Base-by-base conservation (phyloP, 2,113 vertebrate species). In the Anolis sagrei region DNA sequence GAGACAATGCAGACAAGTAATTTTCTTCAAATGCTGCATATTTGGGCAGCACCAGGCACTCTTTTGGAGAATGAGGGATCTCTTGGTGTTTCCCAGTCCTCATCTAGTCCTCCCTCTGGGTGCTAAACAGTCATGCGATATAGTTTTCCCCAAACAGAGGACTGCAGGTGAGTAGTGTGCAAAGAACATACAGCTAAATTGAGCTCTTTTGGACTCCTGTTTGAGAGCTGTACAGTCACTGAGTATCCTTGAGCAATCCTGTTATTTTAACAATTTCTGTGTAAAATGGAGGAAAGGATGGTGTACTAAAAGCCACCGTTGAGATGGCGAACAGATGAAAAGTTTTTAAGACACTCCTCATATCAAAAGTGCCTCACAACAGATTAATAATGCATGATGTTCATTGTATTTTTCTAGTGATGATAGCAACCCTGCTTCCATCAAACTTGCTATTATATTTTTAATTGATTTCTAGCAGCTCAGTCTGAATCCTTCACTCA, bases 401-500 rank as follows among this genome's bases (percentile, higher is more conserved):
- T 93, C 90, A 88, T 85, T 84, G 86, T 74, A 75, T 68, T 68
- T 76, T 93, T 88, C 87, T 87, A 49, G 58, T 69, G 81, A 69
- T 70, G 62, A 32, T 68, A 68, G 74, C 64, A 36, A 88, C 86
- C 69, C 83, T 87, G 85, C 85, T 94, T 94, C 90, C 83, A 91
- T 79, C 89, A 86, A 78, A 86, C 83, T 69, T 69, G 70, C 21
- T 89, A 87, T 91, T 94, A 88, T 78, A 84, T 90, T 94, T 93
- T 93, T 92, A 94, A 93, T 92, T 91, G 89, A 87, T 91, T 91
- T 86, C 92, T 91, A 95, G 86, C 75, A 90, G 88, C 68, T 84
- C 74, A 89, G 5, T 75, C 85, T 87, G 64, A 89, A 94, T 91
- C 89, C 86, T 95, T 95, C 91, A 87, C 88, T 84, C 84, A 86